Evolutionary conservation across 2,888 invertebrate genomes (phyloP).

Genomic region (Oithona nana): DNA sequence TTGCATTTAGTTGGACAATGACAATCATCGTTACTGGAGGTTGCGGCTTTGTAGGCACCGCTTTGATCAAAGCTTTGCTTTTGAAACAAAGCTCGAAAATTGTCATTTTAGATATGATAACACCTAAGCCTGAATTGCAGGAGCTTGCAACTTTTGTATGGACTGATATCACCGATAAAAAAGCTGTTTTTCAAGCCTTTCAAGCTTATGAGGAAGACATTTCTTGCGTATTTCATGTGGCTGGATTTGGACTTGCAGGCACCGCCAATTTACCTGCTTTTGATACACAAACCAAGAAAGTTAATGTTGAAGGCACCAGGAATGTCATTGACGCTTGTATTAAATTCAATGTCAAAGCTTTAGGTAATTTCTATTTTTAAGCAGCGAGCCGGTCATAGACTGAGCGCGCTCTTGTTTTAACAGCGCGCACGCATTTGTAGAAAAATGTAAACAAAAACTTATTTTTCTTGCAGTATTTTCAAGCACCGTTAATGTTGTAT

Average conservation of each 20-base stretch:
- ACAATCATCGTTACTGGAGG: constrained; percentile 7
- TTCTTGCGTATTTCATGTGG: constrained; percentile 1
- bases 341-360: not conserved
- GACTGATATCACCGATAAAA: not conserved
- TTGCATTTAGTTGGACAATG: too few species aligned
- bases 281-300: not conserved
- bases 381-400: too few species aligned
- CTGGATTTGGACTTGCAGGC: constrained; percentile 4
- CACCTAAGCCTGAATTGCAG: not conserved
- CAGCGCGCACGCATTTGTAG: not conserved
- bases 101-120: not conserved
- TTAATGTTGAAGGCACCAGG: not conserved
- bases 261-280: constrained; percentile 3
- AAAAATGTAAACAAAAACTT: not conserved
- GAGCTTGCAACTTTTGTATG: not conserved
- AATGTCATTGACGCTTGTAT: not conserved
- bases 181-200: not conserved
- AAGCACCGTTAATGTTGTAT: constrained; percentile 6
- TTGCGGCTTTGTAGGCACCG: constrained; percentile 4
- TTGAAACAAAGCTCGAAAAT: not conserved
- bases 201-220: not conserved
- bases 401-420: not conserved
- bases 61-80: not conserved
- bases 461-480: not conserved
- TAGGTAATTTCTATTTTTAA: constrained; percentile 12